These are phyloP conservation scores for Lepidurus packardi DNA, from an alignment of 1,140 invertebrate species.

Conservation along the genomic window DNA sequence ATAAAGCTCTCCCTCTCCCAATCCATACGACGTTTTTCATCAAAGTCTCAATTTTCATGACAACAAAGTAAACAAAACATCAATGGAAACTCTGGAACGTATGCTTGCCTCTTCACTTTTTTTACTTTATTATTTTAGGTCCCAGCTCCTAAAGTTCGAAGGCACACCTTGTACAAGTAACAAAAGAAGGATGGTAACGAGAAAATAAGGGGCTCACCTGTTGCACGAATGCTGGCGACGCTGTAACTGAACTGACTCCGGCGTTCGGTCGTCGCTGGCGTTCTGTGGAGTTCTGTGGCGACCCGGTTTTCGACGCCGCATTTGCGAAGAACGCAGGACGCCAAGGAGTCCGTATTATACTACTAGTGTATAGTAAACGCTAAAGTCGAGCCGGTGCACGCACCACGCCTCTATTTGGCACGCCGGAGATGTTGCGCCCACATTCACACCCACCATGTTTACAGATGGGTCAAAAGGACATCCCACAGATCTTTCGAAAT, in stretches of 20 bases:
- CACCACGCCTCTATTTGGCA: not conserved
- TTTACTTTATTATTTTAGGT: not conserved
- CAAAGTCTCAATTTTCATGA: too few species aligned
- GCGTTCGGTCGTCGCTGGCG: not conserved
- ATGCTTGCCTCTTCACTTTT: too few species aligned
- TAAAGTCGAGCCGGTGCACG: not conserved
- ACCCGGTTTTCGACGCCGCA: not conserved
- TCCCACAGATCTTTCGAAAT: too few species aligned
- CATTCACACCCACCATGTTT: not conserved
- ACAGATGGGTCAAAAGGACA: not conserved
- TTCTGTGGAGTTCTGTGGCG: not conserved
- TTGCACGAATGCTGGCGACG: conserved; percentile 1
- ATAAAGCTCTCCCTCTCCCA: not conserved
- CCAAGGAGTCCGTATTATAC: not conserved
- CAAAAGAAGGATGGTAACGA: not conserved
- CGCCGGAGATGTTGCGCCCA: not conserved
- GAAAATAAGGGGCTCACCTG: not conserved
- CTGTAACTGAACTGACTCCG: not conserved
- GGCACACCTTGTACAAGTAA: not conserved
- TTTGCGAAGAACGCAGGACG: conserved; percentile 4
- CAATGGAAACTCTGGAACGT: too few species aligned
- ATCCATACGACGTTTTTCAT: too few species aligned
- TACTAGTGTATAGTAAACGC: not conserved
- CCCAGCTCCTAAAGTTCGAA: not conserved
- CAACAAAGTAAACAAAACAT: too few species aligned